A percentile compares a stretch with the other conserved stretches of the same genome.
phyloP scores from a whole-genome alignment of 2,888 invertebrate species.

The Tyria jacobaeae region DNA sequence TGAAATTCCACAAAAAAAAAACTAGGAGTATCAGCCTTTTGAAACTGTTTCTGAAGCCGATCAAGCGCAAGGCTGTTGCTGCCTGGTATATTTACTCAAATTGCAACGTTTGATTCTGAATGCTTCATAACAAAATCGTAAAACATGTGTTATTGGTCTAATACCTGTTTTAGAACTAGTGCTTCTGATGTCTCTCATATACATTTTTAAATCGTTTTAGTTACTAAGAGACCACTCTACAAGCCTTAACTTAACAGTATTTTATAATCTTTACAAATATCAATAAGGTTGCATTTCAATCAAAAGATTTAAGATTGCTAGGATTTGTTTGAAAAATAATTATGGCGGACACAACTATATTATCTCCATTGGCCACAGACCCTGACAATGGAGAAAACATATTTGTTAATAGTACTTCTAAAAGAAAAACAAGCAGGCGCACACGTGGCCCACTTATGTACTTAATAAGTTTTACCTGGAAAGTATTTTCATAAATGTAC shows the following conservation, averaged over 20 bases:
- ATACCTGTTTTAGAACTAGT: background rate
- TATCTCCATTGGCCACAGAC: too few relatives aligned
- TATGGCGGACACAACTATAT: too few relatives aligned
- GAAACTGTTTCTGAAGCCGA: constrained; percentile 47
- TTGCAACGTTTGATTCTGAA: constrained; percentile 1
- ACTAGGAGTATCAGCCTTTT: constrained; percentile 17
- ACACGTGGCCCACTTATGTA: background rate
- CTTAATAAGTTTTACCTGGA: background rate
- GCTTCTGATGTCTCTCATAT: background rate
- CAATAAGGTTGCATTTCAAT: background rate
- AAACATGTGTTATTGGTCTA: background rate
- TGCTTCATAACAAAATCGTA: background rate
- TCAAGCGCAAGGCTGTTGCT: constrained; percentile 64
- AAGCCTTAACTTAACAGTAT: background rate
- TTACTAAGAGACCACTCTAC: background rate
- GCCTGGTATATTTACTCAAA: constrained; percentile 20
- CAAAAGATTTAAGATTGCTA: background rate
- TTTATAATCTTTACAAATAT: background rate
- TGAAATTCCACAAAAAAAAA: too few relatives aligned
- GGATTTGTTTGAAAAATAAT: background rate
- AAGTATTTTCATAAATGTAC: too few relatives aligned
- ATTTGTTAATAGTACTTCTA: background rate
- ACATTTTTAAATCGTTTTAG: background rate
- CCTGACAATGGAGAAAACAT: too few relatives aligned
- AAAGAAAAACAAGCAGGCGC: background rate